phyloP scores from a whole-genome alignment of 2,797 vertebrate genomes.

The Galaxias olidus region DNA sequence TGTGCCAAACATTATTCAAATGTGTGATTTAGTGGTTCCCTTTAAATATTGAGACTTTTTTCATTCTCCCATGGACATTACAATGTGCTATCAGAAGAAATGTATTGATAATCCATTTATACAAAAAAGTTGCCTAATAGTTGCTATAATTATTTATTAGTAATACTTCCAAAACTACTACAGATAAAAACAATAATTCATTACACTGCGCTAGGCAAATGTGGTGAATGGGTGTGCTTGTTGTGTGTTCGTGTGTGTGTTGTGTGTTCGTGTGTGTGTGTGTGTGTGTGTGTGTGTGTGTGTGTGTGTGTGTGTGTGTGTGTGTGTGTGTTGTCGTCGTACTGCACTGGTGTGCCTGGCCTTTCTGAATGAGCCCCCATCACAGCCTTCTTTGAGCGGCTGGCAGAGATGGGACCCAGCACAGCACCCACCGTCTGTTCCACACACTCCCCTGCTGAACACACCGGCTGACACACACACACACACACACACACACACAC shows the following conservation, averaged over 20 bases:
- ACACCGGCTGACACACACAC: slow-evolving; percentile 9
- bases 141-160: too few relatives aligned
- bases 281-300: neutral
- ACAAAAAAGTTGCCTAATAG: too few relatives aligned
- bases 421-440: too few relatives aligned
- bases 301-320: neutral
- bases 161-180: too few relatives aligned
- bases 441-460: neutral
- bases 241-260: neutral
- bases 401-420: slow-evolving; percentile 38
- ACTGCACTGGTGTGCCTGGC: neutral
- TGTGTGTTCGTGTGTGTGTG: neutral
- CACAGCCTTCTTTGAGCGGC: slow-evolving; percentile 2
- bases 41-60: too few relatives aligned
- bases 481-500: slow-evolving; percentile 12
- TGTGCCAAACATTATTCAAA: too few relatives aligned
- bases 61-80: too few relatives aligned
- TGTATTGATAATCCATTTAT: too few relatives aligned
- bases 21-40: too few relatives aligned
- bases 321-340: neutral
- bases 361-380: neutral
- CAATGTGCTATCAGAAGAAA: too few relatives aligned
- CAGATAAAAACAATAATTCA: too few relatives aligned
- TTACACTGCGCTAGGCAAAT: too few relatives aligned
- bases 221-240: slow-evolving; percentile 28